Conservation (phyloP, 2,113 vertebrate genomes). For the Spermophilus dauricus region DNA sequence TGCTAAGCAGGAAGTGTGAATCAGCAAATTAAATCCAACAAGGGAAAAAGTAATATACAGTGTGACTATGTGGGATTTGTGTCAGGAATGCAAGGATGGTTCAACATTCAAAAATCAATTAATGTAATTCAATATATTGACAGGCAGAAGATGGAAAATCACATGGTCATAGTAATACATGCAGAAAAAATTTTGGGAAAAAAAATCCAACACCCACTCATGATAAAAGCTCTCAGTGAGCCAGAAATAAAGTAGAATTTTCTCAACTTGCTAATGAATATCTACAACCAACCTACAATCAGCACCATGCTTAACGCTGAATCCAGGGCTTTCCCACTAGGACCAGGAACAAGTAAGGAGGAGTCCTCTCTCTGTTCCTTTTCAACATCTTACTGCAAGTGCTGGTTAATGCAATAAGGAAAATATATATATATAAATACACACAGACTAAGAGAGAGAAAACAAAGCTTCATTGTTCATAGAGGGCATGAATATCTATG, state of each 20-base stretch:
- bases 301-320: background rate
- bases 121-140: background rate
- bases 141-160: background rate
- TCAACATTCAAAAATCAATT: background rate
- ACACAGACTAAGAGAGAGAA: background rate
- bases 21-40: background rate
- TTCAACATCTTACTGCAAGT: background rate
- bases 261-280: background rate
- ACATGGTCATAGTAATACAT: background rate
- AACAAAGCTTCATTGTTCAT: background rate
- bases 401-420: background rate
- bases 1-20: too few species aligned
- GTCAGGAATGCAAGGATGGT: background rate
- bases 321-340: background rate
- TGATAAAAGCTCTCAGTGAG: background rate
- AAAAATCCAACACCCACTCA: background rate
- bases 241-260: background rate
- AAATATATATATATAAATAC: too few species aligned
- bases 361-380: background rate
- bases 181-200: background rate
- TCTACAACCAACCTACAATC: background rate
- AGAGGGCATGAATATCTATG: background rate
- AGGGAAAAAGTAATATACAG: background rate
- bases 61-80: background rate
- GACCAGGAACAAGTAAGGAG: background rate